Percentiles rank a stretch among this genome's conserved stretches.
phyloP scores from a whole-genome alignment of 2,888 invertebrate genomes.

The Ichneumoninae sp. region DNA sequence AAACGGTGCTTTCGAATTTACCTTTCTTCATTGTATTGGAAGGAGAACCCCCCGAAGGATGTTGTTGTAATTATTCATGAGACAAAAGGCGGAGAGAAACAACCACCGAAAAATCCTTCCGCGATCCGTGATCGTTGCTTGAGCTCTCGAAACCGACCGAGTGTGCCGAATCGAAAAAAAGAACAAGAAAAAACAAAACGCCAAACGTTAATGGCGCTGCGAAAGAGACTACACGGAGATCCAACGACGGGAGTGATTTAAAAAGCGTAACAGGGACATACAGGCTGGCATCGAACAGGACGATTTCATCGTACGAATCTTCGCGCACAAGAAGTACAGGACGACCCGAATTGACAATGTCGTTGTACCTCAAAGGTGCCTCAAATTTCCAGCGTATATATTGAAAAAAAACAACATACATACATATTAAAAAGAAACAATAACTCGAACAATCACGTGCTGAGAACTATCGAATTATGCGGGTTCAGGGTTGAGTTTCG shows the following conservation, averaged over 20 bases:
- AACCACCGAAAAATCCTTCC: background rate
- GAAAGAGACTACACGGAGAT: conserved; percentile 8
- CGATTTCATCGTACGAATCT: background rate
- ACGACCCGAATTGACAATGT: conserved; percentile 5
- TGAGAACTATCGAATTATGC: conserved; percentile 58
- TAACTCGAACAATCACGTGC: conserved; percentile 25
- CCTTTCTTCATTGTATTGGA: conserved; percentile 33
- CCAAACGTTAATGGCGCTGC: background rate
- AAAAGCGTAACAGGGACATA: background rate
- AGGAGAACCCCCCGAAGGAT: conserved; percentile 11
- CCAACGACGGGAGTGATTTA: background rate
- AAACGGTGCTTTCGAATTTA: conserved; percentile 17
- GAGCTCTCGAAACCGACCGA: background rate
- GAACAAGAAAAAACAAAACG: background rate
- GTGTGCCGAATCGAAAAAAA: background rate
- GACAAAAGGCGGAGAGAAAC: background rate
- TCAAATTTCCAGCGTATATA: conserved; percentile 15
- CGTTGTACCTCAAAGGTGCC: conserved; percentile 18
- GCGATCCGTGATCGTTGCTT: background rate
- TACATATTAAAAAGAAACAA: conserved; percentile 15
- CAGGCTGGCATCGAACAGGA: background rate
- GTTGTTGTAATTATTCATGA: conserved; percentile 49
- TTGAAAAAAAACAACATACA: background rate
- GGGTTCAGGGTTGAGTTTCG: conserved; percentile 66
- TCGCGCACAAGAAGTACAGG: background rate